These are phyloP conservation scores for Castor canadensis DNA, from an alignment of 2,113 vertebrate species.

Conservation along the genomic window DNA sequence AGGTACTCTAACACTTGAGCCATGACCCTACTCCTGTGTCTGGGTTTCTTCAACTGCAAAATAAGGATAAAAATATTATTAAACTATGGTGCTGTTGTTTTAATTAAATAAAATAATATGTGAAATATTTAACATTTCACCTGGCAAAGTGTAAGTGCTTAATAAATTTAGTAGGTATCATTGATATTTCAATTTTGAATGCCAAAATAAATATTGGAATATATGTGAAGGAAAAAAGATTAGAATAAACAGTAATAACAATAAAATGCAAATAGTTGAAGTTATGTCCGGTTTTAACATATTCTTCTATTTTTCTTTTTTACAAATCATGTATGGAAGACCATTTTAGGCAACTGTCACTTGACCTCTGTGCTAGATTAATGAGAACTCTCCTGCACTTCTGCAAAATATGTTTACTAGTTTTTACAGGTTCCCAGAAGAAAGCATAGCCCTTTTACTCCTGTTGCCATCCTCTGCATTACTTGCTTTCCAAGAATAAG, in stretches of 20 bases:
- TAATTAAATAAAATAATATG: not conserved
- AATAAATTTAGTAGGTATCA: not conserved
- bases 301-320: not conserved
- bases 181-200: not conserved
- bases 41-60: not conserved
- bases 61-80: not conserved
- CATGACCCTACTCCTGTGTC: too few relatives aligned
- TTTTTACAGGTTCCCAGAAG: not conserved
- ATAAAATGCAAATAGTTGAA: not conserved
- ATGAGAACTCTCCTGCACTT: not conserved
- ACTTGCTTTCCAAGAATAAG: not conserved
- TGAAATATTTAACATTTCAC: not conserved
- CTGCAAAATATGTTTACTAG: not conserved
- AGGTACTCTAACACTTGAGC: too few relatives aligned
- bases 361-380: not conserved
- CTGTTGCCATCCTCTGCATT: not conserved
- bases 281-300: not conserved
- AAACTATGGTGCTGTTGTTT: not conserved
- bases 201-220: not conserved
- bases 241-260: not conserved
- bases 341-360: not conserved
- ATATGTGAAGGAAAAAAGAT: not conserved
- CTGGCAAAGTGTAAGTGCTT: not conserved
- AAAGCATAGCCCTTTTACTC: not conserved
- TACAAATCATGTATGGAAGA: not conserved